Base-by-base conservation (phyloP, 2,113 vertebrate species). In the Oxygymnocypris stewartii region DNA sequence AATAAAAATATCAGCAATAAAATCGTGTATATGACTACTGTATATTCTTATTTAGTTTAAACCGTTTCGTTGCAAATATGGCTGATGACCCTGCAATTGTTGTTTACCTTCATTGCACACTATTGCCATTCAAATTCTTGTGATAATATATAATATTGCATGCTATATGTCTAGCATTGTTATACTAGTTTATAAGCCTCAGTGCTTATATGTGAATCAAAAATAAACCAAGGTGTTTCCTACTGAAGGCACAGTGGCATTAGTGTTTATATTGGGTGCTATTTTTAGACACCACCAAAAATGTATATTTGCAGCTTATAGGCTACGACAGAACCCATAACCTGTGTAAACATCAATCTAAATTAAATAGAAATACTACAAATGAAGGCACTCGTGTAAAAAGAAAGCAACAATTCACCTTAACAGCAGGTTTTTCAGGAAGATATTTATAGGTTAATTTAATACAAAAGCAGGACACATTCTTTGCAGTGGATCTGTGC, bases 261-360 rank as follows among this genome's bases (percentile, higher is more conserved):
- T 74, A 42, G n/a, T 73, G 69, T 12, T 73, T 10, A 73, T 42
- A 42, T 13, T 3, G 37, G 20, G 37, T 73, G 20, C 18, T 11
- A 73, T 73, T 73, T 40, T 73, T 73, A 23, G 23, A 73, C 18
- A 73, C 69, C 18, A 42, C 69, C 20, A 73, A 23, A 74, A 73
- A 73, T 74, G 37, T 8, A 0, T 42, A 9, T 5, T 40, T 42
- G 69, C 37, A 42, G 18, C 69, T 42, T 6, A 73, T 42, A 42
- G 42, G 42, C 42, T 42, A 23, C n/a, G n/a, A n/a, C 18, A 73
- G 18, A 73, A 73, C 18, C 67, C 8, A 71, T 40, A 61, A 61
- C 57, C 23, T 40, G 18, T 20, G 0, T 40, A 40, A 42, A 40
- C 37, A 23, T 20, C 35, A 40, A 8, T 37, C 3, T 20, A 35